Evolutionary conservation across 2,888 invertebrate species (phyloP).

Genomic region (Lasius fuliginosus): DNA sequence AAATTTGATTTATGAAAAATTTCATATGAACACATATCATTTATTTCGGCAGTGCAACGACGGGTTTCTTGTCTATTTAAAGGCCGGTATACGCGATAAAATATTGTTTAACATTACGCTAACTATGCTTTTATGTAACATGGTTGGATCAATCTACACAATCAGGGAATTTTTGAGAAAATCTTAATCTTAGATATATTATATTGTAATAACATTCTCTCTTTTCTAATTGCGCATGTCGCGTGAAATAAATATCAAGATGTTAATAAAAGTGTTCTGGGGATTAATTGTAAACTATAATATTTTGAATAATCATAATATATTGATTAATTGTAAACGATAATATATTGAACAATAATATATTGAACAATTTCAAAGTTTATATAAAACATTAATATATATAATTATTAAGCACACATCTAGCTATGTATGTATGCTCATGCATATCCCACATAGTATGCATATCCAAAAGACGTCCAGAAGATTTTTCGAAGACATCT

Average conservation of each 20-base stretch:
- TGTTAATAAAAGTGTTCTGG: neutral
- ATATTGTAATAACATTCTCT: neutral
- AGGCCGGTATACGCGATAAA: slow-evolving; percentile 59
- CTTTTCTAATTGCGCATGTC: neutral
- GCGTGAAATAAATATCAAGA: neutral
- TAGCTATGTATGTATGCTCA: slow-evolving; percentile 21
- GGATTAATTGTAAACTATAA: slow-evolving; percentile 44
- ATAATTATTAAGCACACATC: slow-evolving; percentile 35
- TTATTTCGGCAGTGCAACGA: slow-evolving; percentile 55
- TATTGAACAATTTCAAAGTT: slow-evolving; percentile 69
- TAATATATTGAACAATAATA: slow-evolving; percentile 3
- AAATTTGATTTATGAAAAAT: slow-evolving; percentile 15
- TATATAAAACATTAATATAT: slow-evolving; percentile 63
- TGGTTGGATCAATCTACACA: neutral
- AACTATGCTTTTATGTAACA: neutral
- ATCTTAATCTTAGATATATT: slow-evolving; percentile 14
- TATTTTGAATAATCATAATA: slow-evolving; percentile 27
- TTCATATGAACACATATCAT: neutral
- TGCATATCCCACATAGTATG: neutral
- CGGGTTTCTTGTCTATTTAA: slow-evolving; percentile 61
- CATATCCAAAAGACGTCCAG: no score
- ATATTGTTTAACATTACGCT: slow-evolving; percentile 30
- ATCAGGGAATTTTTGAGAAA: neutral
- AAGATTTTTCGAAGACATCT: no score
- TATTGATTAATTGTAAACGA: no score